phyloP scores from a whole-genome alignment of 64 coral and sea anemone species.

The Orbicella faveolata region DNA sequence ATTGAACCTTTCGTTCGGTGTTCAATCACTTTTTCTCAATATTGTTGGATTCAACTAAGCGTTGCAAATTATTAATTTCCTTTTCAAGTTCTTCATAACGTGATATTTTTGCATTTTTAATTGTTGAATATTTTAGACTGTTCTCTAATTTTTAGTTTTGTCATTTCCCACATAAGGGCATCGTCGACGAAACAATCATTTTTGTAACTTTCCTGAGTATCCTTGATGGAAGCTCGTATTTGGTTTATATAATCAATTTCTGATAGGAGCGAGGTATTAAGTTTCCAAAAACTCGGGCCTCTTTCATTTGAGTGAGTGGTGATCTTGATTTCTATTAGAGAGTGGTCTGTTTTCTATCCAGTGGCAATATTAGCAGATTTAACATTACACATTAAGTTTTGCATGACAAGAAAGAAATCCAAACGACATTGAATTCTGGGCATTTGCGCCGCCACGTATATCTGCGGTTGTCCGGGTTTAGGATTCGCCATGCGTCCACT shows the following conservation, averaged over 20 bases:
- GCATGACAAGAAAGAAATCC: slow-evolving; percentile 33
- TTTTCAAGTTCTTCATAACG: background rate
- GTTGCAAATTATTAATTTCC: too few relatives aligned
- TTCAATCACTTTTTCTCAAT: background rate
- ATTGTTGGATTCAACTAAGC: too few relatives aligned
- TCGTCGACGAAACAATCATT: background rate
- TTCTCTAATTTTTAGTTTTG: slow-evolving; percentile 33
- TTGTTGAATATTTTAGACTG: background rate
- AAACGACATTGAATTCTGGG: slow-evolving; percentile 22
- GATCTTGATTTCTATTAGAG: background rate
- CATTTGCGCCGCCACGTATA: background rate
- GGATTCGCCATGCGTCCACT: too few relatives aligned
- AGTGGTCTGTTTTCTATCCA: slow-evolving; percentile 43
- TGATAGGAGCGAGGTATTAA: slow-evolving; percentile 31
- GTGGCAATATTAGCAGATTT: too few relatives aligned
- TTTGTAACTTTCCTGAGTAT: background rate
- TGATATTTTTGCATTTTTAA: background rate
- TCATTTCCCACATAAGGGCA: slow-evolving; percentile 19
- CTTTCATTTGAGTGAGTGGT: slow-evolving; percentile 13
- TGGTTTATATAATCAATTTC: background rate
- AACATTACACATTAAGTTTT: background rate
- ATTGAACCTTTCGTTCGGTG: slow-evolving; percentile 11
- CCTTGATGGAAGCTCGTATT: background rate
- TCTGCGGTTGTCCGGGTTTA: too few relatives aligned
- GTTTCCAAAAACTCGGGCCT: background rate